Evolutionary conservation across 1,140 invertebrate genomes (phyloP).

Genomic region (Drosophila setifemur): DNA sequence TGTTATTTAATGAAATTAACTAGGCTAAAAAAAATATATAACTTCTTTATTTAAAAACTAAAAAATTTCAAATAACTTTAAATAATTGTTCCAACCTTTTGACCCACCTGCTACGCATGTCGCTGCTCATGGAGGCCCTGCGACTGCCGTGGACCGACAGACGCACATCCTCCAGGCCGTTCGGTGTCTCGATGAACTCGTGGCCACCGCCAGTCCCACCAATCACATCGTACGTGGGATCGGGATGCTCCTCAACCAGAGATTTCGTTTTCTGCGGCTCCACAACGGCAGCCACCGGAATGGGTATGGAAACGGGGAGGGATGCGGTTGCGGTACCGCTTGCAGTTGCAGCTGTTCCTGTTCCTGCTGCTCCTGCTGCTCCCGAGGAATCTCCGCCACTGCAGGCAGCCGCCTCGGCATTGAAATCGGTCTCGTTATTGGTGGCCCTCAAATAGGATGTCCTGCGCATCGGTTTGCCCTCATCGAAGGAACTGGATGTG

Average conservation of each 20-base stretch:
- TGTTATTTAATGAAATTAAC: too few relatives aligned
- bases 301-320: constrained; percentile 19
- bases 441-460: constrained; percentile 96
- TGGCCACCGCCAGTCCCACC: constrained; percentile 59
- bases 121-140: constrained; percentile 73
- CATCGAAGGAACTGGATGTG: constrained; percentile 84
- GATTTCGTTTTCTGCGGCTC: constrained; percentile 70
- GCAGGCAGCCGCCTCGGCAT: constrained; percentile 79
- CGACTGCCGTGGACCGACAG: constrained; percentile 65
- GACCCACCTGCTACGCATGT: constrained; percentile 72
- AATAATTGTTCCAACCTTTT: not conserved
- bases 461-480: constrained; percentile 91
- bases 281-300: constrained; percentile 42
- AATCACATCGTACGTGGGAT: constrained; percentile 76
- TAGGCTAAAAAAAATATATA: too few relatives aligned
- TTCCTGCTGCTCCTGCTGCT: not conserved
- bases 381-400: constrained; percentile 26
- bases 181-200: constrained; percentile 70
- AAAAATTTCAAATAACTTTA: too few relatives aligned
- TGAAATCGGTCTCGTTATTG: constrained; percentile 81
- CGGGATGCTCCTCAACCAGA: constrained; percentile 70
- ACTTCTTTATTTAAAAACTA: too few relatives aligned
- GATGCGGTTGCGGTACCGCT: not conserved
- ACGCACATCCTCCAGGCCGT: constrained; percentile 68
- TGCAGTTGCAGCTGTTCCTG: not conserved